Percentiles rank a stretch among this genome's conserved stretches.
phyloP scores from a whole-genome alignment of 2,888 invertebrate genomes.

The Cephonodes hylas region DNA sequence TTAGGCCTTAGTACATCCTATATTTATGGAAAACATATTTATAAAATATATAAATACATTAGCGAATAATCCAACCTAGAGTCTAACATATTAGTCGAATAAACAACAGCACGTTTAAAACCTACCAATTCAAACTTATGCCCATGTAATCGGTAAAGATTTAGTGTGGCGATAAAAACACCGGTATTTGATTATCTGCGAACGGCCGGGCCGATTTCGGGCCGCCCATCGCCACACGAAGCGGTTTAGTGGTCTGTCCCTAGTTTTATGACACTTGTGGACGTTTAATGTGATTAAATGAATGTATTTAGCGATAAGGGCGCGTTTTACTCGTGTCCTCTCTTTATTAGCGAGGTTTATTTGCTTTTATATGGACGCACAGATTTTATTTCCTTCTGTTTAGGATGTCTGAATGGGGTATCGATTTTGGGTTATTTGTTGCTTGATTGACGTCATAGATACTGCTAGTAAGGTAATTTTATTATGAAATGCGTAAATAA shows the following conservation, averaged over 20 bases:
- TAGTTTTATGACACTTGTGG: slow-evolving; percentile 48
- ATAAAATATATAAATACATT: too few relatives aligned
- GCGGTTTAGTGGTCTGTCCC: slow-evolving; percentile 28
- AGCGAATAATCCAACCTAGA: not conserved
- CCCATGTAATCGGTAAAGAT: not conserved
- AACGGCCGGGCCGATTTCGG: slow-evolving; percentile 8
- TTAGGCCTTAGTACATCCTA: too few relatives aligned
- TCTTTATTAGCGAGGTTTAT: slow-evolving; percentile 34
- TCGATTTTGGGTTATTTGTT: not conserved
- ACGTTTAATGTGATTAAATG: slow-evolving; percentile 47
- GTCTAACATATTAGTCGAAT: not conserved
- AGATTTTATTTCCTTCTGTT: not conserved
- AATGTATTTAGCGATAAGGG: slow-evolving; percentile 50
- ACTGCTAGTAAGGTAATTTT: too few relatives aligned
- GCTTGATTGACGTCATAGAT: not conserved
- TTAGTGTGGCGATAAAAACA: slow-evolving; percentile 20
- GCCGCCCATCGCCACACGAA: not conserved
- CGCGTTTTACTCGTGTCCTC: slow-evolving; percentile 40
- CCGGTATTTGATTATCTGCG: slow-evolving; percentile 19
- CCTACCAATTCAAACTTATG: not conserved
- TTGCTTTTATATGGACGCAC: slow-evolving; percentile 22
- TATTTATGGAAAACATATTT: too few relatives aligned
- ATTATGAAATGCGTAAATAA: not conserved
- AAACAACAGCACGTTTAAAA: not conserved
- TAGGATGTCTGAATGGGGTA: not conserved